These are phyloP conservation scores for Champsocephalus esox DNA, from an alignment of 2,797 vertebrate genomes.

Conservation along the genomic window DNA sequence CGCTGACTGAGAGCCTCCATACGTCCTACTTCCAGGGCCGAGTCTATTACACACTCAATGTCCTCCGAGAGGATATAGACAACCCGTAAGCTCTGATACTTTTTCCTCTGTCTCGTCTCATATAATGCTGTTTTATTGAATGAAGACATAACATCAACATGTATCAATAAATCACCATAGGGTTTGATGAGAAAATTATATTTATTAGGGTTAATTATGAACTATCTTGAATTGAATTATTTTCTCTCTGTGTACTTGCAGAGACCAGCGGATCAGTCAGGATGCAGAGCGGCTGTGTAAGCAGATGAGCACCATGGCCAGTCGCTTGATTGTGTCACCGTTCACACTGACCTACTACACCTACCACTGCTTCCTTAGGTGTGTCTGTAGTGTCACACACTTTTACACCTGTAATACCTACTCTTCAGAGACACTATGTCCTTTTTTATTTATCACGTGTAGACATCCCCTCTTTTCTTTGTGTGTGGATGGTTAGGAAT, in stretches of 20 bases:
- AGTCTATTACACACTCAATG: constrained; percentile 94
- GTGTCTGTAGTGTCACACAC: not conserved
- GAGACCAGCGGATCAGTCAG: constrained; percentile 98
- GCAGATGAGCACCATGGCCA: constrained; percentile 94
- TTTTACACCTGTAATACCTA: not conserved
- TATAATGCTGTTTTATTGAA: not conserved
- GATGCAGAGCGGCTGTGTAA: constrained; percentile 94
- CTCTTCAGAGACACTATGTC: not conserved
- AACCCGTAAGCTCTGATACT: constrained; percentile 90
- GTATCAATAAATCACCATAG: not conserved
- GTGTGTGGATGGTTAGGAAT: not conserved
- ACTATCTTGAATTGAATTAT: not conserved
- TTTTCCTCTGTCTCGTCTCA: not conserved
- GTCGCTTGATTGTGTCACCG: constrained; percentile 91
- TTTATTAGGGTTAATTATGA: not conserved
- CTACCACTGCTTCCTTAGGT: constrained; percentile 95
- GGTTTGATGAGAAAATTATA: not conserved
- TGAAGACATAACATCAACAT: not conserved
- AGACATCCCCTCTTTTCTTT: not conserved
- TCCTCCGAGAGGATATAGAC: constrained; percentile 91
- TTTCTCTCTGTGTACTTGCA: constrained; percentile 58
- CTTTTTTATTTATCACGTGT: not conserved
- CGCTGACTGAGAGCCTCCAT: constrained; percentile 93
- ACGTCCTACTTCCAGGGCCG: constrained; percentile 90
- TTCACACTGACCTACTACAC: constrained; percentile 95